These are phyloP conservation scores for Ginglymostoma cirratum DNA, from an alignment of 2,113 vertebrate species.

Conservation along the genomic window DNA sequence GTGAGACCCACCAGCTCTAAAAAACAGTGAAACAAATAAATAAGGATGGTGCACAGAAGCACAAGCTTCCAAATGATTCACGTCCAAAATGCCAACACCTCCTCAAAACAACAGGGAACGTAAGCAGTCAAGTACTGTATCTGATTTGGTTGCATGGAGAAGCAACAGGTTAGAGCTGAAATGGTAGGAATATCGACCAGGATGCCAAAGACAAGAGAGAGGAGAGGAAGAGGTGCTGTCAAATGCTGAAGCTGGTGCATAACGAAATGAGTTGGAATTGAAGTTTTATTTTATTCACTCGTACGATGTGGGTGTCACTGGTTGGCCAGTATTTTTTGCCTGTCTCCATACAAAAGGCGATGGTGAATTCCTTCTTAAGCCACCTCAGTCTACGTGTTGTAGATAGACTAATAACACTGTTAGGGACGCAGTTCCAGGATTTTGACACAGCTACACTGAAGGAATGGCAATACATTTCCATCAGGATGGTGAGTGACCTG, in stretches of 20 bases:
- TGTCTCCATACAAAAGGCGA: no score
- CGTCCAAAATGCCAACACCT: background rate
- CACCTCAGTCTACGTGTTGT: no score
- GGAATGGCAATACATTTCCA: no score
- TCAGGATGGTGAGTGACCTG: no score
- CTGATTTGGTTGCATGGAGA: background rate
- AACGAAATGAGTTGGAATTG: background rate
- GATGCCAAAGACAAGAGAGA: background rate
- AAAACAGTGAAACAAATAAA: background rate
- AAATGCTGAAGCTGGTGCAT: background rate
- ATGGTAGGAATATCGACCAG: background rate
- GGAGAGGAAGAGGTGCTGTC: background rate
- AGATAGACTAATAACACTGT: no score
- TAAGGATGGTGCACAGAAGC: background rate
- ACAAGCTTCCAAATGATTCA: background rate
- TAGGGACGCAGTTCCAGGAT: no score
- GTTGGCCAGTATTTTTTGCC: no score
- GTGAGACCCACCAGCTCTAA: background rate
- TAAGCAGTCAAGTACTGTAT: background rate
- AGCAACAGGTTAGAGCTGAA: background rate
- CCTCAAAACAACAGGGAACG: background rate
- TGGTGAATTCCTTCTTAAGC: no score
- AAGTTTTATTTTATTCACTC: no score
- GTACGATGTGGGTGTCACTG: no score
- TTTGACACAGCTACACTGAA: no score